These are phyloP conservation scores for Ormyrus pomaceus DNA, from an alignment of 2,888 invertebrate species.

Conservation along the genomic window DNA sequence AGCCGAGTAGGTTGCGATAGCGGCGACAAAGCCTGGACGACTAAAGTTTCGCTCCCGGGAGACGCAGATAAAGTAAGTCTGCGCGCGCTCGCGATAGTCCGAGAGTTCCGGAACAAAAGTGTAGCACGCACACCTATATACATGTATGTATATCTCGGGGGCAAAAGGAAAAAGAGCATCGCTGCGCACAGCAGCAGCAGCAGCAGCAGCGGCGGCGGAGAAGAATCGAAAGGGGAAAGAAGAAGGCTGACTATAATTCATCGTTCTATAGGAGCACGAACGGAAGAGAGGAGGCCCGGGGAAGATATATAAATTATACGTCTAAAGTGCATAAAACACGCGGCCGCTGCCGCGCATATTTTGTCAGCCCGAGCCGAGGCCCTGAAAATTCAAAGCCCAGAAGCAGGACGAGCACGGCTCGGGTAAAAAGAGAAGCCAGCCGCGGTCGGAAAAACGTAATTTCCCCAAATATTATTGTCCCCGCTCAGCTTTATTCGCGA, in stretches of 20 bases:
- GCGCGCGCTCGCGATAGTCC: background rate
- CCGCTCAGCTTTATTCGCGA: background rate
- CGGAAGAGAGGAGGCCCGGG: no score
- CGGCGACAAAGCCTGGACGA: no score
- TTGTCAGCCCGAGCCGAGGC: no score
- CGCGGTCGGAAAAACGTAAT: background rate
- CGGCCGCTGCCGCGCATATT: no score
- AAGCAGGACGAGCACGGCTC: background rate
- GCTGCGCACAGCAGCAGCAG: background rate
- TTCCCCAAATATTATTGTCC: conserved; percentile 2
- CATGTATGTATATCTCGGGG: no score
- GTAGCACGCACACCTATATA: background rate
- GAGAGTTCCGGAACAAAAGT: conserved; percentile 20
- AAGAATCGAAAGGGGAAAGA: background rate
- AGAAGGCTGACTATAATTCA: background rate
- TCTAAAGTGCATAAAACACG: no score
- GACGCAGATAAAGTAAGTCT: no score
- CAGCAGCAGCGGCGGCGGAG: background rate
- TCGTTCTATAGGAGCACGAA: no score
- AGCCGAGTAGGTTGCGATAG: no score
- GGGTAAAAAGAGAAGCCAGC: background rate
- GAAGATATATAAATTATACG: no score
- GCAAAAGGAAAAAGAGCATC: conserved; percentile 3
- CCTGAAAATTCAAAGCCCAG: background rate
- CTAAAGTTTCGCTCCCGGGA: no score